Base-by-base conservation (phyloP, 2,888 invertebrate genomes). In the Eristalinus sepulchralis region DNA sequence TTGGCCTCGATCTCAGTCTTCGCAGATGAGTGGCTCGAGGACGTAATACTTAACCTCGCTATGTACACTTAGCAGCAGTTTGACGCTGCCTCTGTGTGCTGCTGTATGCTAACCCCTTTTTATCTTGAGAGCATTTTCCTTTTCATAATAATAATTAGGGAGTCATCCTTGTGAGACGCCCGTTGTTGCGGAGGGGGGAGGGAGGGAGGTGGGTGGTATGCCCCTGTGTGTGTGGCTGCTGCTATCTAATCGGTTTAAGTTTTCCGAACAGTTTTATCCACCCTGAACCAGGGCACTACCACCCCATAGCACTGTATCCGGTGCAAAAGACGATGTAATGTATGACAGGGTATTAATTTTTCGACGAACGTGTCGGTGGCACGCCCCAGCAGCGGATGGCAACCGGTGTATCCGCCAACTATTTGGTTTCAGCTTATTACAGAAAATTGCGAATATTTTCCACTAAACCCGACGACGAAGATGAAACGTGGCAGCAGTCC, bases 131-230 rank as follows among this genome's bases (percentile, higher is more conserved):
- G 86, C 75, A 73, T 86, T 86, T 86, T 86, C 86, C 86, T 83
- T 86, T 86, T 83, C 86, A 86, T 86, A 86, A 86, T 83, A 86
- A 86, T 86, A 86, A 86, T 86, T 86, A 86, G 86, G 79, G 86
- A 75, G 86, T 78, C 86, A 83, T 86, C 79, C 83, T 78, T 86
- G 70, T 83, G 68, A 71, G 80, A 33, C 27, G 63, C 79, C 24
- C 55, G 39, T 27, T 13, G 63, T 20, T 34, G n/a, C 47, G n/a
- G n/a, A n/a, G n/a, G n/a, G n/a, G n/a, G n/a, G n/a, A n/a, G n/a
- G n/a, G n/a, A n/a, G n/a, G n/a, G n/a, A n/a, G n/a, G n/a, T n/a
- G 33, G 53, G 6, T 39, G 39, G 2, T 27, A 27, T 11, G 0
- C 5, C 6, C 0, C 17, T 8, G 47, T 8, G 47, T 13, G n/a